These are phyloP conservation scores for Fregata magnificens DNA, from an alignment of 2,113 vertebrate genomes.

Conservation along the genomic window DNA sequence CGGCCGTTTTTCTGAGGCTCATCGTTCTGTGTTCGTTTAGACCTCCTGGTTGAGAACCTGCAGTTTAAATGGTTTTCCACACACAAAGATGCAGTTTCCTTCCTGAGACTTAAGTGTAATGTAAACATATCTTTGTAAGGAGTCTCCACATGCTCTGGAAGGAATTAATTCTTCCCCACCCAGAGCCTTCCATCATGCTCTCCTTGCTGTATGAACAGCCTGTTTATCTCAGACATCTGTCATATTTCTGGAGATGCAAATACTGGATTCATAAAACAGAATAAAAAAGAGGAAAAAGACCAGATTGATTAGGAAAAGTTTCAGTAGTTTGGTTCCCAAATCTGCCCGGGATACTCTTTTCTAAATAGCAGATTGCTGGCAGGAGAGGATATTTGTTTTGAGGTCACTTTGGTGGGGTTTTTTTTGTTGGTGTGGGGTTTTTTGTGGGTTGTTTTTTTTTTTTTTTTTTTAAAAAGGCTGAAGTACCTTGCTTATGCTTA, in stretches of 20 bases:
- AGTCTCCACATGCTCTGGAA: not conserved
- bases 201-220: not conserved
- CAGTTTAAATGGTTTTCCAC: not conserved
- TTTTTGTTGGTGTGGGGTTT: no score
- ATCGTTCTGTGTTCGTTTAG: rapidly evolving
- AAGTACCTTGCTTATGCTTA: not conserved
- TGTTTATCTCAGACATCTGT: not conserved
- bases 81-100: not conserved
- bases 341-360: not conserved
- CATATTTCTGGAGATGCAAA: not conserved
- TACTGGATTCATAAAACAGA: not conserved
- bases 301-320: not conserved
- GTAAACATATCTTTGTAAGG: not conserved
- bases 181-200: not conserved
- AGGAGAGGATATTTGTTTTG: not conserved
- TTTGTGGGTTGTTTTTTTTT: no score
- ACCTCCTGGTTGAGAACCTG: not conserved
- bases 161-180: not conserved
- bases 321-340: not conserved
- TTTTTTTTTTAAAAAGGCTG: not conserved
- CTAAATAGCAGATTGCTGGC: not conserved
- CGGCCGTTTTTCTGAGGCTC: not conserved
- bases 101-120: not conserved
- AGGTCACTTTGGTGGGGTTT: not conserved
- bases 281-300: not conserved